phyloP scores from a whole-genome alignment of 2,888 invertebrate genomes.

The Dolichomitus sp. region DNA sequence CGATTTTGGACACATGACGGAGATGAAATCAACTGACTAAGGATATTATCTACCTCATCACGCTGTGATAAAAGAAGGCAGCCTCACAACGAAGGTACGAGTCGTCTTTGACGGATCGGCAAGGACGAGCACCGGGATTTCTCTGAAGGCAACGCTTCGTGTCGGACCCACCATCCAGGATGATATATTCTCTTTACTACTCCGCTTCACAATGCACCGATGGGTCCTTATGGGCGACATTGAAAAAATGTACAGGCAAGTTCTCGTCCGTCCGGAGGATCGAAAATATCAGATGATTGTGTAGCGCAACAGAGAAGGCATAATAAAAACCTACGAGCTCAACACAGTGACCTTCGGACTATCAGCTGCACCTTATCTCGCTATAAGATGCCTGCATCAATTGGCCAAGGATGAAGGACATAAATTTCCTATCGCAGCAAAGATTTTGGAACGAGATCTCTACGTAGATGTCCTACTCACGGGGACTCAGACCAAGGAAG shows the following conservation, averaged over 20 bases:
- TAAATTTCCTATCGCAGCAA: conserved; percentile 33
- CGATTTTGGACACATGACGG: conserved; percentile 41
- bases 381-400: conserved; percentile 52
- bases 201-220: conserved; percentile 51
- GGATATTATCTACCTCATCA: conserved; percentile 68
- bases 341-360: conserved; percentile 60
- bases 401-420: conserved; percentile 50
- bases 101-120: conserved; percentile 73
- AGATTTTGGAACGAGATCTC: conserved; percentile 41
- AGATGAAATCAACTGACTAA: not conserved
- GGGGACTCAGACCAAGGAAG: conserved; percentile 32
- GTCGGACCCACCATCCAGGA: conserved; percentile 71
- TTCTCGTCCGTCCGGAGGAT: conserved; percentile 41
- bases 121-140: conserved; percentile 47
- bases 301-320: conserved; percentile 12
- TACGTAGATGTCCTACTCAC: conserved; percentile 63
- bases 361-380: conserved; percentile 58
- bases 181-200: conserved; percentile 65
- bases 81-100: conserved; percentile 70
- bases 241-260: conserved; percentile 65
- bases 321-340: conserved; percentile 19
- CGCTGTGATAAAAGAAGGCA: conserved; percentile 60
- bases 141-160: conserved; percentile 66
- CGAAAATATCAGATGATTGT: conserved; percentile 51
- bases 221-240: conserved; percentile 52